Evolutionary conservation across 2,113 vertebrate species (phyloP), one percentile per base, ranked within the genome.

Genomic region (Cardinalis cardinalis): DNA sequence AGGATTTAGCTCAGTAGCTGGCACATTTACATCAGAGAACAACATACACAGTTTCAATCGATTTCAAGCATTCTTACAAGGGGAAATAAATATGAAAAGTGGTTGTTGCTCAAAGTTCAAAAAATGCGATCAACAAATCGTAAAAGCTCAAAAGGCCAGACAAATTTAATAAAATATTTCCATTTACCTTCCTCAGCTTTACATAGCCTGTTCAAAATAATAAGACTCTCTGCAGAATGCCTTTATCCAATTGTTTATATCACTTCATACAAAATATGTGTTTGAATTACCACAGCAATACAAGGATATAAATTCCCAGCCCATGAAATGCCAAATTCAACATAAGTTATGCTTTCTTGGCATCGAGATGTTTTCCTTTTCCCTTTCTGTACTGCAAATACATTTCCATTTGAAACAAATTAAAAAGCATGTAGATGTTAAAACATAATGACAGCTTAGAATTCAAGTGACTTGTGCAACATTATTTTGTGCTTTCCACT

Each of bases 391-490:
- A 73, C 59, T 84, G 76, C 83, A 87, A 72, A 78, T 55, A 77
- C 76, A 84, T 63, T 95, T 90, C 49, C 79, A 82, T 88, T 87
- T 41, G 46, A 95, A 95, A 93, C 86, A 93, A 88, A 95, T 91
- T 87, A 87, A 96, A 94, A 94, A 95, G 89, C 91, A 81, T 58
- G 79, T 71, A 91, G 89, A 88, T 88, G 79, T 92, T 88, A 95
- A 94, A 96, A 96, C 80, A 79, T 68, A 96, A 81, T 29, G 78
- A 95, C 87, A 91, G 61, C 75, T 94, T 81, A 87, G 89, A 95
- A 92, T 95, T 95, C 89, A 95, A 96, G 93, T 96, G 96, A 96
- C 94, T 96, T 97, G 96, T 97, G 96, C 96, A 95, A 96, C 82
- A 72, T 95, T 91, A 69, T 95, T 91, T 97, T 97, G 96, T 97